Evolutionary conservation across 1,140 invertebrate genomes (phyloP), one percentile per base, ranked within the genome.

Genomic region (Cotesia typhae): DNA sequence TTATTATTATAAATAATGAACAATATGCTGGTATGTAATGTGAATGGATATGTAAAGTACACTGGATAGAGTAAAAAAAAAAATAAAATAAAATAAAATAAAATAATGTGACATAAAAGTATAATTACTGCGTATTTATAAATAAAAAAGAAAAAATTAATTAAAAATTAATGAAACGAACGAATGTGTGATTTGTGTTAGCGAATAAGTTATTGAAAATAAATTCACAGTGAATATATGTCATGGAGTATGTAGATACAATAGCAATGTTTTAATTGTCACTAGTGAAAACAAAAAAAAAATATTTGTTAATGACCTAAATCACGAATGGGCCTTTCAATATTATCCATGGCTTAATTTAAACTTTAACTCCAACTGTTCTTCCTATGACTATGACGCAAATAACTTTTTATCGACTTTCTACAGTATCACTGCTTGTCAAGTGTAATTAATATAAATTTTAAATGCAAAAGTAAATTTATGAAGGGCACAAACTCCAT

Each of bases 241-340:
- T 36, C 70, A 52, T 28, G 38, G 51, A 70, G 17, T 53, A 36
- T 67, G 41, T 36, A 59, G 47, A 72, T 63, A 20, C 63, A 74
- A 59, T 41, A 12, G 53, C 51, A 38, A 73, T 65, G 14, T 57
- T 41, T 47, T 73, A 71, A 52, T 74, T 59, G 74, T 75, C 64
- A 74, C 61, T 77, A 67, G 69, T 66, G 38, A 77, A 59, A 74
- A 69, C 17, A 60, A 57, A 73, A 52, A 79, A 79, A 79, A 55
- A 67, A 72, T 74, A 59, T 41, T 38, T 64, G 28, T 53, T 66
- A 68, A 77, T 72, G 78, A 79, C 77, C 77, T 79, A 79, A 78
- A 76, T 79, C 78, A 78, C 78, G 64, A 77, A 79, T 73, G 75
- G 74, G 74, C 77, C 74, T 78, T 74, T 67, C 65, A 71, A 77